Percentiles rank a stretch among this genome's conserved stretches.
These are phyloP conservation scores for Phragmatobia fuliginosa DNA, from an alignment of 2,888 invertebrate genomes.

Conservation along the genomic window DNA sequence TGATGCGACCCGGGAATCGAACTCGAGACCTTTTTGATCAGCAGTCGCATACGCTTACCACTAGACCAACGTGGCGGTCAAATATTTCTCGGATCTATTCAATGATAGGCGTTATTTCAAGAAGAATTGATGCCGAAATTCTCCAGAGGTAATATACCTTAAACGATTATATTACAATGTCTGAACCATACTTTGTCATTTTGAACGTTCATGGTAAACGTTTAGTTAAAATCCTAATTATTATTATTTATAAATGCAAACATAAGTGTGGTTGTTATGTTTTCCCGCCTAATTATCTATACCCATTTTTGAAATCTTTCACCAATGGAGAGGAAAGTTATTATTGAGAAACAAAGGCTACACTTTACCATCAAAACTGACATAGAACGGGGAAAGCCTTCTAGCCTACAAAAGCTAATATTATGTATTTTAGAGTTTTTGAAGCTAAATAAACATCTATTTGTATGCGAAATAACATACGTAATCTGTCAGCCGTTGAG, in stretches of 20 bases:
- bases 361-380: no score
- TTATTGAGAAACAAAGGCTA: no score
- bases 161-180: slow-evolving; percentile 15
- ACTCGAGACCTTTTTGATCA: no score
- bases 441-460: slow-evolving; percentile 37
- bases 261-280: no score
- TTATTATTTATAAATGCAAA: no score
- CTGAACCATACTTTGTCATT: slow-evolving; percentile 42
- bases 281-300: no score
- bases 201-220: slow-evolving; percentile 34
- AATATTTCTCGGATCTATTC: slow-evolving; percentile 21
- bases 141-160: slow-evolving; percentile 10
- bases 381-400: no score
- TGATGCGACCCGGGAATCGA: no score
- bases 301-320: no score
- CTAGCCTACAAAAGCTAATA: not conserved
- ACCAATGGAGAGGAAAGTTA: no score
- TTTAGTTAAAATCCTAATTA: slow-evolving; percentile 23
- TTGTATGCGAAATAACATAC: slow-evolving; percentile 38
- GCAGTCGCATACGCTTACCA: no score
- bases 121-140: not conserved
- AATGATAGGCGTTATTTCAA: not conserved
- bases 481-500: slow-evolving; percentile 28
- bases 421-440: slow-evolving; percentile 32
- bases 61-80: no score